Percentiles rank a stretch among this genome's conserved stretches.
phyloP scores from a whole-genome alignment of 2,797 vertebrate genomes.

The Zenarchopterus dispar region DNA sequence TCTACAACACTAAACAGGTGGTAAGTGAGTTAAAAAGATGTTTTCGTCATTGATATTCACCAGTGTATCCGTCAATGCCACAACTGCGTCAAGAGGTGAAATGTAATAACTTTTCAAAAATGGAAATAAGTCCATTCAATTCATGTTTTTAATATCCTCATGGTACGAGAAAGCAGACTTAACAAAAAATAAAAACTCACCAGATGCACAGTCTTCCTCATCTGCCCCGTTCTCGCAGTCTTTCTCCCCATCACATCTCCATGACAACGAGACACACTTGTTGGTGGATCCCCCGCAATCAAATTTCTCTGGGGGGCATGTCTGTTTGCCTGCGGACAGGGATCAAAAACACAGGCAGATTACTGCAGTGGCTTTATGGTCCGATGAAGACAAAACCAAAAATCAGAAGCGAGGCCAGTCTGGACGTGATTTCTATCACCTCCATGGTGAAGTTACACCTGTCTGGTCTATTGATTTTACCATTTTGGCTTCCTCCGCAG shows the following conservation, averaged over 20 bases:
- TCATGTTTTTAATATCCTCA: neutral
- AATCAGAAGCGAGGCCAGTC: constrained; percentile 11
- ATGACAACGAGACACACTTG: constrained; percentile 93
- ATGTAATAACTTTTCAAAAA: neutral
- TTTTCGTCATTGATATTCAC: constrained; percentile 6
- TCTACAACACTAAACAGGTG: constrained; percentile 24
- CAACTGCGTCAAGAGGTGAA: constrained; percentile 1
- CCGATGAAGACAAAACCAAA: constrained; percentile 30
- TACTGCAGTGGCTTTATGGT: constrained; percentile 41
- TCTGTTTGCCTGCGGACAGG: constrained; percentile 86
- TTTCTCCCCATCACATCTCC: constrained; percentile 95
- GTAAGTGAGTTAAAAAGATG: constrained; percentile 1
- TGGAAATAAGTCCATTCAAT: neutral
- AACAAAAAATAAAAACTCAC: constrained; percentile 80
- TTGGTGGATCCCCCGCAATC: constrained; percentile 93
- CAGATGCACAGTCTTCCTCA: constrained; percentile 90
- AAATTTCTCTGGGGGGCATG: constrained; percentile 94
- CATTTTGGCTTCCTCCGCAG: constrained; percentile 32
- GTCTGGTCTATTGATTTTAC: constrained; percentile 56
- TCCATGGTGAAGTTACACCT: constrained; percentile 30
- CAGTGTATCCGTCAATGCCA: neutral
- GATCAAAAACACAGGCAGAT: constrained; percentile 54
- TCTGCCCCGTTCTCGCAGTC: constrained; percentile 94
- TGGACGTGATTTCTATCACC: constrained; percentile 36
- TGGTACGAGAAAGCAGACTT: neutral